A percentile compares a stretch with the other conserved stretches of the same genome.
These are phyloP conservation scores for Falco cherrug DNA, from an alignment of 2,797 vertebrate species.

Conservation along the genomic window DNA sequence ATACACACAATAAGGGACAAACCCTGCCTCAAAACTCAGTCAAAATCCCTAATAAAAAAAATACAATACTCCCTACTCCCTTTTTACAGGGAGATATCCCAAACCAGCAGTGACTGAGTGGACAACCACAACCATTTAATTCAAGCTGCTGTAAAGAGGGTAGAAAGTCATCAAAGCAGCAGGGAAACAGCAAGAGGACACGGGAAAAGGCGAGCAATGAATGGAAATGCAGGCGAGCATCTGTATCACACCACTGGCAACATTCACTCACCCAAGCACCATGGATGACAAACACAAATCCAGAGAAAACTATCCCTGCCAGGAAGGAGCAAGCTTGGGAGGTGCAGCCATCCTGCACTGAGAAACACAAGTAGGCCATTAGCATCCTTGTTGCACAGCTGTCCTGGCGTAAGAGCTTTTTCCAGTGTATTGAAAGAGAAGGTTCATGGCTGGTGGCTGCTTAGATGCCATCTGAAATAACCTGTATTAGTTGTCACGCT, in stretches of 20 bases:
- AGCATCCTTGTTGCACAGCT: background rate
- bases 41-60: background rate
- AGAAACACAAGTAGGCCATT: background rate
- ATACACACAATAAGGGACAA: background rate
- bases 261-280: background rate
- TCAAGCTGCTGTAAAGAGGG: background rate
- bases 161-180: background rate
- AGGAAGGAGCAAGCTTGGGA: background rate
- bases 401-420: background rate
- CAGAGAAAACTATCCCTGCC: background rate
- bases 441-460: background rate
- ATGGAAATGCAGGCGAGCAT: rapidly evolving
- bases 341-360: background rate
- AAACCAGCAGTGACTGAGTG: background rate
- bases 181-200: background rate
- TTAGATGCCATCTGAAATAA: background rate
- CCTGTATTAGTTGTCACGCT: background rate
- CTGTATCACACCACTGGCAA: background rate
- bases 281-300: background rate
- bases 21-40: background rate
- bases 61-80: background rate
- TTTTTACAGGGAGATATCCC: background rate
- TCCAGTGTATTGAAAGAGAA: background rate
- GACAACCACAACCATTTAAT: background rate
- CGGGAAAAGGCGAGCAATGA: rapidly evolving